phyloP scores from a whole-genome alignment of 2,888 invertebrate genomes.

The Leptinotarsa rubiginosa region DNA sequence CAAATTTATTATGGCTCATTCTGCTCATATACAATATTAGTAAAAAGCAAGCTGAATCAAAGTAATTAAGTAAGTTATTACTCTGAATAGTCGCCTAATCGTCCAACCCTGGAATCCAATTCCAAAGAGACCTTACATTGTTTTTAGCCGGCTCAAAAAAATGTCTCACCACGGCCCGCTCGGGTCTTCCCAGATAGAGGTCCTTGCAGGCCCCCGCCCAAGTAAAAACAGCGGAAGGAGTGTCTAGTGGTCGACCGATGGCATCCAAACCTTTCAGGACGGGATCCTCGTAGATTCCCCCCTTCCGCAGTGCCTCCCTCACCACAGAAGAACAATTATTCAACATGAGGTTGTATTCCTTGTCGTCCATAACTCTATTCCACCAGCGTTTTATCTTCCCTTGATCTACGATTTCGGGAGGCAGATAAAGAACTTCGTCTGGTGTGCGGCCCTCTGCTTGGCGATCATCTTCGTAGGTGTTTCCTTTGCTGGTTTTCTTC shows the following conservation, averaged over 20 bases:
- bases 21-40: no score
- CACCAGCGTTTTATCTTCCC: slow-evolving; percentile 8
- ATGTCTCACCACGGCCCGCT: neutral
- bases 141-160: neutral
- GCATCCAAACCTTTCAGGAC: slow-evolving; percentile 6
- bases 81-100: no score
- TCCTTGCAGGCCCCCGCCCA: slow-evolving; percentile 10
- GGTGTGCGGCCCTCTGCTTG: neutral
- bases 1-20: no score
- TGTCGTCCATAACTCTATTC: neutral
- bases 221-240: slow-evolving; percentile 1
- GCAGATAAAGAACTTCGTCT: slow-evolving; percentile 1
- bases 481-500: slow-evolving; percentile 15
- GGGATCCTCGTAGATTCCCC: slow-evolving; percentile 9
- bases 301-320: neutral
- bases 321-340: slow-evolving; percentile 12
- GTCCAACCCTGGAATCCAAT: slow-evolving; percentile 4
- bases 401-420: slow-evolving; percentile 7
- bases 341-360: neutral
- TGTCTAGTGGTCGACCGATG: neutral
- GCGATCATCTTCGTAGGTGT: neutral
- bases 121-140: neutral
- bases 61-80: no score
- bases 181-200: neutral
- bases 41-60: no score